Base-by-base conservation (phyloP, 1,140 invertebrate species). In the Zelostemma sp. region DNA sequence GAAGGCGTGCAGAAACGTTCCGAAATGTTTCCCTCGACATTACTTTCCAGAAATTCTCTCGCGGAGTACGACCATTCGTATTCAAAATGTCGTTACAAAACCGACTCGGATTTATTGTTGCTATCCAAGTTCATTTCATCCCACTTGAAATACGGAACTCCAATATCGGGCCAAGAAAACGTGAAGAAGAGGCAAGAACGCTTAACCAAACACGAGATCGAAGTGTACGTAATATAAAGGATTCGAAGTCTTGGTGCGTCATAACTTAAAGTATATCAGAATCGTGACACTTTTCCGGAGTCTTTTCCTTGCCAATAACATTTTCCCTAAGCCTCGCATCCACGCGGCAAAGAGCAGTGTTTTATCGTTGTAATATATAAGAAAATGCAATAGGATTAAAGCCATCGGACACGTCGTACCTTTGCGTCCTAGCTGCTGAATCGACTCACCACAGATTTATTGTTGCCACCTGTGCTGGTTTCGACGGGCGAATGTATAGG, bases 361-460 rank as follows among this genome's bases (percentile, higher is more conserved):
- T 49, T 49, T 49, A 49, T 49, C 5, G 15, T 11, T n/a, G 47
- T 49, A 49, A 49, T 49, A 49, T 49, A 49, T 49, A 49, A 49
- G 47, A 49, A 28, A 49, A 31, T 31, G 47, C 47, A 15, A 49
- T 49, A 21, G 47, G 47, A 49, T 49, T 49, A 49, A 49, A 49
- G 47, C 40, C 40, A 15, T 43, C 16, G 40, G 17, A 43, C 47
- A 25, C 17, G 18, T 28, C 45, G 15, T 49, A 49, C 21, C 28
- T 49, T 49, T 11, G 31, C 15, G 46, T 19, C 28, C 12, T 12
- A 25, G 40, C 40, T 28, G 55, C 31, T 47, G 33, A 58, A 58
- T 16, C 45, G 55, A 58, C 55, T 49, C 46, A 18, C 15, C 45
- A 16, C 33, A 49, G 46, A 58, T 58, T 58, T 58, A 58, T 58